A percentile compares a stretch with the other conserved stretches of the same genome.
phyloP scores from a whole-genome alignment of 2,113 vertebrate species.

The Nycticorax nycticorax region DNA sequence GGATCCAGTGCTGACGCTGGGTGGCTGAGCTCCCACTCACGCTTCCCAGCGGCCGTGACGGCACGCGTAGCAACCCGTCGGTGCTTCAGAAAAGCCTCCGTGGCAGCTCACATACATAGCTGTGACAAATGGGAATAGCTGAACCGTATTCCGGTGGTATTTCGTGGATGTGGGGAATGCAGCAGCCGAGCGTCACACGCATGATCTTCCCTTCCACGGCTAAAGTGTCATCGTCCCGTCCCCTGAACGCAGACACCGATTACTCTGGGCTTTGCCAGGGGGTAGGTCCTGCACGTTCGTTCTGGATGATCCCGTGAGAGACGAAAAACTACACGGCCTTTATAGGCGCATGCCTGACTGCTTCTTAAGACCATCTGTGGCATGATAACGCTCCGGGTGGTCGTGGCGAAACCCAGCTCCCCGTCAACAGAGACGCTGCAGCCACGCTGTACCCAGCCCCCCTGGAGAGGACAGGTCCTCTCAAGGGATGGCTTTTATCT shows the following conservation, averaged over 20 bases:
- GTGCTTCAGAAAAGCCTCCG: background rate
- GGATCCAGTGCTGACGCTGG: accelerated
- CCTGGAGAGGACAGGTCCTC: accelerated
- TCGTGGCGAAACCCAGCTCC: background rate
- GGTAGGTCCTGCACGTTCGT: accelerated
- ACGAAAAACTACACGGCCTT: background rate
- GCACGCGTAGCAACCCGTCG: accelerated
- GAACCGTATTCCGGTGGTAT: accelerated
- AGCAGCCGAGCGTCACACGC: accelerated
- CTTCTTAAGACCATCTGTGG: background rate
- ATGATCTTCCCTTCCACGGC: accelerated
- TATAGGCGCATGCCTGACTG: accelerated
- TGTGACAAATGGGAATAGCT: background rate
- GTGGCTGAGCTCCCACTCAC: accelerated
- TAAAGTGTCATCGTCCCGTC: accelerated
- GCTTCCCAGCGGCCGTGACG: accelerated
- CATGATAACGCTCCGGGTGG: background rate
- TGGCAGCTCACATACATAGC: accelerated
- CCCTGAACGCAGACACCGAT: accelerated
- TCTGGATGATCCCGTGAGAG: background rate
- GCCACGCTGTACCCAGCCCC: background rate
- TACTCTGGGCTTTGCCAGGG: accelerated
- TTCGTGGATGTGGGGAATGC: accelerated
- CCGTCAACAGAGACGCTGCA: background rate
- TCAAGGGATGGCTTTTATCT: background rate